Percentiles rank a stretch among this genome's conserved stretches.
Evolutionary conservation across 2,797 vertebrate genomes (phyloP).

Genomic region (Sciurus carolinensis): DNA sequence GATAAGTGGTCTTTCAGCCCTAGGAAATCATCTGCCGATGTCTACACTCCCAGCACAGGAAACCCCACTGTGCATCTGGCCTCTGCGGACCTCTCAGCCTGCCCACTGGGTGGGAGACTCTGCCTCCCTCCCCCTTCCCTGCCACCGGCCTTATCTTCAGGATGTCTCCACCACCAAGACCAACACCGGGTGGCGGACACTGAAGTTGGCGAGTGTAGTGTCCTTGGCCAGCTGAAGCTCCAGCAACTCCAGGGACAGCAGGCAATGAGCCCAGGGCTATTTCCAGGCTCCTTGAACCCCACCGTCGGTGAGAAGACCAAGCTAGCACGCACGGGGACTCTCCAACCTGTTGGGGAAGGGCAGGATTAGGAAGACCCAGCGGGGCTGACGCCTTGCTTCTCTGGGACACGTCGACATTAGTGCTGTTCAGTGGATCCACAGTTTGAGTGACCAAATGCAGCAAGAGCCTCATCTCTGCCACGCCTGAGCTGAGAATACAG

Average conservation of each 20-base stretch:
- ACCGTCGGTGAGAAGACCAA: too few species aligned
- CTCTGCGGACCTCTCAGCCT: accelerated
- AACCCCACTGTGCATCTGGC: accelerated
- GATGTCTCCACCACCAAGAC: neutral
- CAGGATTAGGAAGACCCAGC: too few species aligned
- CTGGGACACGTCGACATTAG: neutral
- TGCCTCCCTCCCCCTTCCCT: neutral
- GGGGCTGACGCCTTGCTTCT: neutral
- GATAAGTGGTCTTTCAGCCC: too few species aligned
- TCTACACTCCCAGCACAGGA: neutral
- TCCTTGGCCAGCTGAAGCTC: neutral
- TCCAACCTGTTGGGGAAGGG: neutral
- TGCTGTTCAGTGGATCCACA: neutral
- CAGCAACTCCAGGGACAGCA: neutral
- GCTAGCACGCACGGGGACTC: too few species aligned
- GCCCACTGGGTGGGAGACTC: neutral
- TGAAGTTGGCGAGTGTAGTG: accelerated
- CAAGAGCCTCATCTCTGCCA: accelerated
- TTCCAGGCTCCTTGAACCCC: too few species aligned
- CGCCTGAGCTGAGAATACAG: neutral
- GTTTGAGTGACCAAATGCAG: neutral
- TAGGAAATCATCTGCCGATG: neutral
- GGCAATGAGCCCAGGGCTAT: too few species aligned
- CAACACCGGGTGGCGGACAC: neutral
- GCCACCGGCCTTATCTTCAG: accelerated